Conservation (phyloP, 2,113 vertebrate species). For the Anser cygnoides region DNA sequence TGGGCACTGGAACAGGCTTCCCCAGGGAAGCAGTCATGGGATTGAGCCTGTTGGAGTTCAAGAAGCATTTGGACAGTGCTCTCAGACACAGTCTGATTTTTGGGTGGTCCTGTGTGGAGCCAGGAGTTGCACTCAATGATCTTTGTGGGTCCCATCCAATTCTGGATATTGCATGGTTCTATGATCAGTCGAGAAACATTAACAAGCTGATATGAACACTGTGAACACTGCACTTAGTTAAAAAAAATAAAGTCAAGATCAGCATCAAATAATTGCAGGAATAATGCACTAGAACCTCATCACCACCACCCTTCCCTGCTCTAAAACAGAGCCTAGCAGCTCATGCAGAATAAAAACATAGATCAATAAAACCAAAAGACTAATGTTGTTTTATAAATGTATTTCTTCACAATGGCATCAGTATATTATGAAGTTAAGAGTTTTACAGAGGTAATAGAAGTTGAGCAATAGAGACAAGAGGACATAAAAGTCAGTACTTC, state of each 20-base stretch:
- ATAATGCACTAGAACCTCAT: neutral
- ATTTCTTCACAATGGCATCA: conserved; percentile 7
- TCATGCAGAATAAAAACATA: neutral
- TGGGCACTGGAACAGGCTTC: too few species aligned
- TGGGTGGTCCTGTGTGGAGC: too few species aligned
- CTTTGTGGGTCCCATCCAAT: neutral
- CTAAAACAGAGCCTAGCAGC: neutral
- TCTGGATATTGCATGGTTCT: neutral
- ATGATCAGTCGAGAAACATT: neutral
- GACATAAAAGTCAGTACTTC: neutral
- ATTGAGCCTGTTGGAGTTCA: too few species aligned
- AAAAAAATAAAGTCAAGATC: neutral
- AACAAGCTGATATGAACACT: neutral
- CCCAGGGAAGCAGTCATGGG: too few species aligned
- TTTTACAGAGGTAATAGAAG: neutral
- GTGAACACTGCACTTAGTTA: neutral
- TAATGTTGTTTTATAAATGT: neutral
- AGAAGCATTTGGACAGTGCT: too few species aligned
- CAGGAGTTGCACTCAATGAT: neutral
- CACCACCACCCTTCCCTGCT: neutral
- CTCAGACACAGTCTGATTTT: too few species aligned
- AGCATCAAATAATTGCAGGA: neutral
- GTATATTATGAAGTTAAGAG: neutral
- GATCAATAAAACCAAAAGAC: conserved; percentile 4
- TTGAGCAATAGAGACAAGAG: neutral